Evolutionary conservation across 2,113 vertebrate species (phyloP).

Genomic region (Tragelaphus buxtoni): DNA sequence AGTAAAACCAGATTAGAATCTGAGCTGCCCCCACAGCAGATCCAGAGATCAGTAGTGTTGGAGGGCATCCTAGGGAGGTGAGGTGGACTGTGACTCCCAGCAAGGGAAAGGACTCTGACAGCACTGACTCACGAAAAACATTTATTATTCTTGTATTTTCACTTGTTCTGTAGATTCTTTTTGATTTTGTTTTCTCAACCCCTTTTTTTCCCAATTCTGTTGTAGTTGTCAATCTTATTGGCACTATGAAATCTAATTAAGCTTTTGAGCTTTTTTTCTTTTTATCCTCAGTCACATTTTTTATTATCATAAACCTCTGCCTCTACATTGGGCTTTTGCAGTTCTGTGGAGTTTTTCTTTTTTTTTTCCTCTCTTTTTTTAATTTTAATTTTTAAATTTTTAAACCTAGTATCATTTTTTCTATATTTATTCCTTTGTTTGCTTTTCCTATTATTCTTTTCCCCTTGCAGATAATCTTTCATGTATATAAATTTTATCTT

Average conservation of each 20-base stretch:
- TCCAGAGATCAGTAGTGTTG: background rate
- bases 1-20: background rate
- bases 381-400: too few relatives aligned
- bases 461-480: too few relatives aligned
- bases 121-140: background rate
- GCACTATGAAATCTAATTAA: background rate
- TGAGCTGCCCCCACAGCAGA: background rate
- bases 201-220: background rate
- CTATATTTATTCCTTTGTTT: too few relatives aligned
- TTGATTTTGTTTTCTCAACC: background rate
- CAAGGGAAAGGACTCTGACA: rapidly evolving
- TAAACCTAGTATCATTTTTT: too few relatives aligned
- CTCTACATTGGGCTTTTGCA: background rate
- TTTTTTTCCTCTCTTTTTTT: background rate
- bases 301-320: background rate
- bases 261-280: background rate
- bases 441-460: too few relatives aligned
- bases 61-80: background rate
- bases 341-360: background rate
- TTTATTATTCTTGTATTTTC: background rate
- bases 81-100: background rate
- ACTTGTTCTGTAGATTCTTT: background rate
- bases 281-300: background rate
- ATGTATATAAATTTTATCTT: background rate
- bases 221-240: background rate